Conservation (phyloP, 1,140 invertebrate genomes). For the Octopus bimaculoides region DNA sequence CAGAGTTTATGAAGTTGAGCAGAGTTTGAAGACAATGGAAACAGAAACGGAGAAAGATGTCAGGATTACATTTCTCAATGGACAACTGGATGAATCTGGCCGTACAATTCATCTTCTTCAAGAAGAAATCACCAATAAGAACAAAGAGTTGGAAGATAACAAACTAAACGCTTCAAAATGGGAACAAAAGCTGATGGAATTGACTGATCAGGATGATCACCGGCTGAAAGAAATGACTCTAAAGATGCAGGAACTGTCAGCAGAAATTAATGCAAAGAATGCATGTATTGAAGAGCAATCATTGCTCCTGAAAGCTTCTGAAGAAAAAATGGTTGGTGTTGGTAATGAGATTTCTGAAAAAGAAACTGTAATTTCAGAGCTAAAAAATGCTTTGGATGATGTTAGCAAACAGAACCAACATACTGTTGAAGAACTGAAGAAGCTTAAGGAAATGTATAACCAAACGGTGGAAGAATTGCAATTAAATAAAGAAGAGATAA, state of each 20-base stretch:
- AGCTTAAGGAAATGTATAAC: conserved; percentile 8
- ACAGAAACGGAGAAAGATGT: conserved; percentile 13
- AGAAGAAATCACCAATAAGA: conserved; percentile 10
- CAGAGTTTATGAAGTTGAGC: background rate
- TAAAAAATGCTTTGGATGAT: background rate
- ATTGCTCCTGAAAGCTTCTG: background rate
- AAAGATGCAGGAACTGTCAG: background rate
- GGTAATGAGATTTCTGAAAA: background rate
- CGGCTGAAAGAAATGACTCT: background rate
- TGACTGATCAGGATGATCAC: conserved; percentile 12
- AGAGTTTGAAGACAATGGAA: background rate
- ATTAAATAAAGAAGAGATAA: conserved; percentile 10
- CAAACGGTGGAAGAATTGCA: conserved; percentile 11
- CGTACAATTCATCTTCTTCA: conserved; percentile 11
- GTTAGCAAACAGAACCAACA: background rate
- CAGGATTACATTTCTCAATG: conserved; percentile 17
- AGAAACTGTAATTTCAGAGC: conserved; percentile 9
- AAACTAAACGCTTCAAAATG: conserved; percentile 11
- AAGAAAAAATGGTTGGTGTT: conserved; percentile 3
- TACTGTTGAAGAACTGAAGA: conserved; percentile 8
- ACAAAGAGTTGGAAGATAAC: conserved; percentile 1
- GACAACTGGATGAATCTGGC: background rate
- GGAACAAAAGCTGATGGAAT: conserved; percentile 9
- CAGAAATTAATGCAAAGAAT: conserved; percentile 15
- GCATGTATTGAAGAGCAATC: background rate